A percentile compares a stretch with the other conserved stretches of the same genome.
phyloP scores from a whole-genome alignment of 2,113 vertebrate species.

The Calidris pugnax region DNA sequence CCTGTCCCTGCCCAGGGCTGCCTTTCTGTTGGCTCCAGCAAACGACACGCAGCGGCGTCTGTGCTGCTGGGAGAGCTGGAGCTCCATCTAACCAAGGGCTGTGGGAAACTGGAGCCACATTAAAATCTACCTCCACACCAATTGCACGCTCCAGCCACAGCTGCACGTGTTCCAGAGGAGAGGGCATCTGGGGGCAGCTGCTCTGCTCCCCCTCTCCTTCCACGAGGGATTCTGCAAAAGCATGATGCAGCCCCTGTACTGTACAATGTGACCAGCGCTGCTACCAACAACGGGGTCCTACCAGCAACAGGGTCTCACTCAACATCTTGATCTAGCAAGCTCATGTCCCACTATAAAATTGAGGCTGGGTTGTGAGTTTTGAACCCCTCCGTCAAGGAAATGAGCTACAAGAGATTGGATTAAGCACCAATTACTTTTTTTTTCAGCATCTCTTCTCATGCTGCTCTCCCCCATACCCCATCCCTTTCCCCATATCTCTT shows the following conservation, averaged over 20 bases:
- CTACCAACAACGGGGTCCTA: background rate
- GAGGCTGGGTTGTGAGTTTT: background rate
- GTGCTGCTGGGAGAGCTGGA: background rate
- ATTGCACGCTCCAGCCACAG: background rate
- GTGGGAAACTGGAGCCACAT: constrained; percentile 5
- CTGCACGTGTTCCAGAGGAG: background rate
- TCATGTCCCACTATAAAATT: background rate
- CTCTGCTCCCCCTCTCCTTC: background rate
- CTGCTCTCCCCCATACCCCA: background rate
- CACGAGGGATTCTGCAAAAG: background rate
- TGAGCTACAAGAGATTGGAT: background rate
- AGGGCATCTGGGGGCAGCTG: background rate
- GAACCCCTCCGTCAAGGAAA: background rate
- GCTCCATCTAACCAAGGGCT: background rate
- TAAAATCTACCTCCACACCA: background rate
- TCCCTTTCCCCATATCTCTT: background rate
- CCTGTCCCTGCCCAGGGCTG: background rate
- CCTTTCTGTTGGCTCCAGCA: background rate
- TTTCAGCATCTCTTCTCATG: background rate
- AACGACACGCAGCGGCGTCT: rapidly evolving
- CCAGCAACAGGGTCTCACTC: background rate
- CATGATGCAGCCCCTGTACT: rapidly evolving
- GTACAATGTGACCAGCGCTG: background rate
- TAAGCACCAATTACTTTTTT: background rate
- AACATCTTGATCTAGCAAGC: background rate